Base-by-base conservation (phyloP, 2,888 invertebrate genomes). In the Theodoxus fluviatilis region DNA sequence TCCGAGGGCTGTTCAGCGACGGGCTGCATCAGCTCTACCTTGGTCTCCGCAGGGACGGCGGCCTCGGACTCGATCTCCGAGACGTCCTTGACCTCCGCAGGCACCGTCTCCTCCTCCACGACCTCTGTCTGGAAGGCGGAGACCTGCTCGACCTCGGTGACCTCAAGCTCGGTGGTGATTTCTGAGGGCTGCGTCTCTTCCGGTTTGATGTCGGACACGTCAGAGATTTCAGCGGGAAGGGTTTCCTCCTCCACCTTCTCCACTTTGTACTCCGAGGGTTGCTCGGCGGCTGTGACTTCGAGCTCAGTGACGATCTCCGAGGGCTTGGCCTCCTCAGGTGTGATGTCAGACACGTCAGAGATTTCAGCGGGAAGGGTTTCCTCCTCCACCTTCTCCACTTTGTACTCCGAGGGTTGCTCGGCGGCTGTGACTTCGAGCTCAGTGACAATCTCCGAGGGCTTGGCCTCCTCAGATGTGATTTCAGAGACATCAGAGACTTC, bases 1-100 rank as follows among this genome's bases (percentile, higher is more conserved):
- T 65, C 65, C 18, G 65, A 65, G 25, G 65, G 65, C 31, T 28
- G 59, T 43, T 71, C 59, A 33, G 59, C 43, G 15, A 47, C 70
- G 25, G 73, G 64, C 57, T 76, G 69, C 22, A 57, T 71, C 33
- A 75, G 18, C 33, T 76, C 79, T 38, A 71, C 52, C 18, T 38
- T 28, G 22, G 75, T 73, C 68, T 77, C 76, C 31, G 65, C 67
- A 37, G 71, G 59, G 12, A 69, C 67, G 43, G 68, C 74, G 2
- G 72, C 71, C 25, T 73, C 71, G 52, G 61, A 33, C 15, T 37
- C 59, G 55, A 65, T 69, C 66, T 78, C 77, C n/a, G 68, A 61
- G 0, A 79, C 75, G 7, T 76, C 75, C 49, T 72, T 68, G 4
- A 78, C 68, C 49, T 77, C 75, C n/a, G 75, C 75, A 47, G 75